These are phyloP conservation scores for Epizoanthus illoricatus DNA, from an alignment of 92 coral and sea anemone genomes.

Conservation along the genomic window DNA sequence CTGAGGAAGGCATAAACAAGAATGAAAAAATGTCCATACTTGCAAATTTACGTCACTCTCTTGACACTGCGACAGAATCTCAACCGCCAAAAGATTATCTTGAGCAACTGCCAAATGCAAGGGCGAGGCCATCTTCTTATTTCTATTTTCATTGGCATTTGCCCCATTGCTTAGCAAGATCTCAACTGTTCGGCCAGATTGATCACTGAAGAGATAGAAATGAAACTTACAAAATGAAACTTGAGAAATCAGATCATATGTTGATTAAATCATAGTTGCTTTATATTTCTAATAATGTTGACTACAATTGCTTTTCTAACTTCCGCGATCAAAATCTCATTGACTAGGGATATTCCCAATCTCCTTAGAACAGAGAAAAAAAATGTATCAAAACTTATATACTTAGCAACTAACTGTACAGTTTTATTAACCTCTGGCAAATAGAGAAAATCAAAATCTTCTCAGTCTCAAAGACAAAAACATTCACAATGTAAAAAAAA, in stretches of 20 bases:
- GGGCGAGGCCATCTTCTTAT: background rate
- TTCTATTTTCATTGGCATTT: background rate
- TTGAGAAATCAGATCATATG: background rate
- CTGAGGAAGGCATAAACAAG: too few relatives aligned
- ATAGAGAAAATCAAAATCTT: too few relatives aligned
- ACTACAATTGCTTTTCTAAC: too few relatives aligned
- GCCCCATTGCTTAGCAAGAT: background rate
- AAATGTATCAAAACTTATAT: too few relatives aligned
- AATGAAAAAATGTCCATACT: background rate
- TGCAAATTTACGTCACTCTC: background rate
- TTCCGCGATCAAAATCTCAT: too few relatives aligned
- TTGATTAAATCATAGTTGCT: background rate
- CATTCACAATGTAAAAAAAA: too few relatives aligned
- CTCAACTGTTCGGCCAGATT: background rate
- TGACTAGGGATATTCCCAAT: too few relatives aligned
- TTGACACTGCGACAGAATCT: background rate
- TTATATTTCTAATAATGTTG: too few relatives aligned
- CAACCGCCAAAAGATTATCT: background rate
- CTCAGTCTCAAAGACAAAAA: too few relatives aligned
- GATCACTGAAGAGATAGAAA: background rate
- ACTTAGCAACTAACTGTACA: too few relatives aligned
- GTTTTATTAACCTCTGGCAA: too few relatives aligned
- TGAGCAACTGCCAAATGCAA: slow-evolving; percentile 12
- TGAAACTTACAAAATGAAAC: background rate
- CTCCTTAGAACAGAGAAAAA: too few relatives aligned